These are phyloP conservation scores for Chrysolina oricalcia DNA, from an alignment of 2,888 invertebrate species.

Conservation along the genomic window DNA sequence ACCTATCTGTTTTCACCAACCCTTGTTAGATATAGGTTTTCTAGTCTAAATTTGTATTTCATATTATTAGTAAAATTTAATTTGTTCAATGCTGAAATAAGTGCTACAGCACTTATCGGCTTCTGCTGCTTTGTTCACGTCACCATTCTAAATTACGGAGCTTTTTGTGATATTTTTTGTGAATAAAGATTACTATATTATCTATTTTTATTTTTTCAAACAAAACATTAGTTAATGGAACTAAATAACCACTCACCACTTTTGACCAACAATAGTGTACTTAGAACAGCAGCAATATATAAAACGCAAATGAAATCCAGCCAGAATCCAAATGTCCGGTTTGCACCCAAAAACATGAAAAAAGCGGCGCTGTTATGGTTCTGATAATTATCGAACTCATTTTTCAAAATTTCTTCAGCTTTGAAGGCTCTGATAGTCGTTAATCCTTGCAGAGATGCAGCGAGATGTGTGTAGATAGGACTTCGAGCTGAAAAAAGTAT, in stretches of 20 bases:
- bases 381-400: constrained; percentile 64
- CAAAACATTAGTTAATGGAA: too few species aligned
- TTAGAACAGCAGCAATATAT: constrained; percentile 79
- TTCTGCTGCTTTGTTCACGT: too few species aligned
- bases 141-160: too few species aligned
- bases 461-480: constrained; percentile 68
- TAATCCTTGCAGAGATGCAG: constrained; percentile 68
- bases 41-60: too few species aligned
- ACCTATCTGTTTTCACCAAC: too few species aligned
- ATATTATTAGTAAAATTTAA: too few species aligned
- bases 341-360: constrained; percentile 78
- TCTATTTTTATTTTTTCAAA: too few species aligned
- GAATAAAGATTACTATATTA: too few species aligned
- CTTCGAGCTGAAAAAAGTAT: constrained; percentile 63
- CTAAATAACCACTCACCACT: constrained; percentile 68
- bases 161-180: too few species aligned
- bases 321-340: constrained; percentile 81
- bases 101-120: too few species aligned
- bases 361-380: constrained; percentile 77
- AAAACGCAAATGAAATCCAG: constrained; percentile 80
- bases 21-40: too few species aligned
- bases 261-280: constrained; percentile 78
- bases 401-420: constrained; percentile 65
- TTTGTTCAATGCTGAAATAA: too few species aligned
- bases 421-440: constrained; percentile 68